Percentiles rank a stretch among this genome's conserved stretches.
phyloP scores from a whole-genome alignment of 2,113 vertebrate genomes.

The Charadrius vociferus region DNA sequence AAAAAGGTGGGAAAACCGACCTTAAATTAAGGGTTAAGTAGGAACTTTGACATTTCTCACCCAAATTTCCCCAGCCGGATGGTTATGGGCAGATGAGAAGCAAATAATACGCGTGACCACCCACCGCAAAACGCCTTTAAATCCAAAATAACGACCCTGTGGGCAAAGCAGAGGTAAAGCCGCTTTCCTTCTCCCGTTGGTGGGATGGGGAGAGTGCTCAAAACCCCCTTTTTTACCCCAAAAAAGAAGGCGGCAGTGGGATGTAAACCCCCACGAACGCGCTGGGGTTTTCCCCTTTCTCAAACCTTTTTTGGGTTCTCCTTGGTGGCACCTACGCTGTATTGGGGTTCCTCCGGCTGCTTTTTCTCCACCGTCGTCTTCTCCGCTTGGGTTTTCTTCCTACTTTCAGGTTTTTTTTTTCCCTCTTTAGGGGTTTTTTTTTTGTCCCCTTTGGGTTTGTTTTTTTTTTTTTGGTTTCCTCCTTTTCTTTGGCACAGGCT shows the following conservation, averaged over 20 bases:
- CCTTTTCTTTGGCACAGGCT: neutral
- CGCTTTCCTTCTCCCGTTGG: neutral
- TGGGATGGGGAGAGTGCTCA: neutral
- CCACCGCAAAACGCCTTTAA: neutral
- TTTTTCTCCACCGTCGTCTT: neutral
- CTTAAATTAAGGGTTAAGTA: neutral
- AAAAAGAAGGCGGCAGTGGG: neutral
- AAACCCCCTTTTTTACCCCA: fast-evolving
- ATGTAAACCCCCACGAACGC: neutral
- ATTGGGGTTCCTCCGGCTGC: neutral
- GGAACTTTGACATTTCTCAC: neutral
- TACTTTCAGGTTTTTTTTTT: neutral
- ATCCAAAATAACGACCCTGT: neutral
- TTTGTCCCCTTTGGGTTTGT: neutral
- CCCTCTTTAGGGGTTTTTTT: neutral
- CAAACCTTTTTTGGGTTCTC: neutral
- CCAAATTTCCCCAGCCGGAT: neutral
- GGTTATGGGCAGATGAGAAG: fast-evolving
- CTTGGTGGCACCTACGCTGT: fast-evolving
- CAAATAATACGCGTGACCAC: neutral
- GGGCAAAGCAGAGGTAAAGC: neutral
- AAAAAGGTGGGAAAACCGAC: neutral
- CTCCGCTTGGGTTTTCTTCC: neutral
- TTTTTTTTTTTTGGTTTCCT: no score
- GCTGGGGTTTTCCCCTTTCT: neutral